Evolutionary conservation across 2,797 vertebrate species (phyloP).

Genomic region (Taeniopygia guttata): DNA sequence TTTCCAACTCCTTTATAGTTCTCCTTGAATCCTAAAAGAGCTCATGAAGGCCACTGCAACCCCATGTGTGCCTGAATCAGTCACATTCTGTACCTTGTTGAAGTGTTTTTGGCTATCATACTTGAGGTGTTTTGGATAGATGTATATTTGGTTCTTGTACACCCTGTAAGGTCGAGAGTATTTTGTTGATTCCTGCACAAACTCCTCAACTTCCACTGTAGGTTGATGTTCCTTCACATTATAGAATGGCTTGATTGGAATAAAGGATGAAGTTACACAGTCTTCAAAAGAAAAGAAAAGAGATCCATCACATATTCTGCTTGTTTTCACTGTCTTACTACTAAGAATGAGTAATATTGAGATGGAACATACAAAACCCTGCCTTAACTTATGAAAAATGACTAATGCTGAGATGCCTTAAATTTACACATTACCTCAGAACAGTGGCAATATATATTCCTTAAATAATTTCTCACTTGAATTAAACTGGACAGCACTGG

Average conservation of each 20-base stretch:
- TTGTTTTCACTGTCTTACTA: neutral
- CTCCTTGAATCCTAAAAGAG: neutral
- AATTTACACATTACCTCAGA: neutral
- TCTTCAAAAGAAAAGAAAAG: conserved; percentile 80
- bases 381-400: neutral
- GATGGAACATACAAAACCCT: neutral
- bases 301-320: neutral
- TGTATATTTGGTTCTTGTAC: conserved; percentile 95
- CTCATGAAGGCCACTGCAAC: neutral
- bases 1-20: neutral
- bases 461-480: neutral
- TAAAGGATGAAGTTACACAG: conserved; percentile 92
- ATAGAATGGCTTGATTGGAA: conserved; percentile 91
- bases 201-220: conserved; percentile 94
- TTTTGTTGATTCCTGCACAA: conserved; percentile 89
- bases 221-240: conserved; percentile 81
- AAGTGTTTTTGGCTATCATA: conserved; percentile 98
- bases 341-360: neutral
- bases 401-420: neutral
- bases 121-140: conserved; percentile 98
- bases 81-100: conserved; percentile 83
- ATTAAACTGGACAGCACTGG: neutral
- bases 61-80: neutral
- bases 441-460: neutral
- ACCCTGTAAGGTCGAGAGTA: conserved; percentile 89